Conservation (phyloP, 2,888 invertebrate genomes). For the Hypolimnas misippus region DNA sequence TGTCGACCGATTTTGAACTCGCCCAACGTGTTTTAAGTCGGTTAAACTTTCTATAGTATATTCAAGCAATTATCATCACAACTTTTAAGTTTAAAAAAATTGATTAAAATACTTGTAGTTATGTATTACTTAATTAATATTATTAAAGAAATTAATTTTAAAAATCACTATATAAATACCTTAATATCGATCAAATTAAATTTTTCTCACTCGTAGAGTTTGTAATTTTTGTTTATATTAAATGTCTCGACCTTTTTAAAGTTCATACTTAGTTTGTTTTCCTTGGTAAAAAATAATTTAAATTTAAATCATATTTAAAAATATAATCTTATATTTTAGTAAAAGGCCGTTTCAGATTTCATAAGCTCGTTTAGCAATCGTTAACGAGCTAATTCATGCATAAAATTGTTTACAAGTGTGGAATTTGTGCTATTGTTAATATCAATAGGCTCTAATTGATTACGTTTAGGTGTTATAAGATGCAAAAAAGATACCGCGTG, state of each 20-base stretch:
- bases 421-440: constrained; percentile 30
- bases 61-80: no score
- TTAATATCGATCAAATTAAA: no score
- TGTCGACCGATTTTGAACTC: no score
- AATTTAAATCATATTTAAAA: neutral
- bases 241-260: neutral
- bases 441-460: constrained; percentile 53
- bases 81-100: no score
- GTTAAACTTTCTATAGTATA: no score
- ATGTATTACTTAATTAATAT: no score
- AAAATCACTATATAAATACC: no score
- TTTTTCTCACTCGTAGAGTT: no score
- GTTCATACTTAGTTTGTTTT: neutral
- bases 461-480: constrained; percentile 46
- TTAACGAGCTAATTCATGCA: constrained; percentile 6
- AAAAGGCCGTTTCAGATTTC: neutral
- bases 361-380: neutral
- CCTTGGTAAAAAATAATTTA: neutral
- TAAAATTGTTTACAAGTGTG: constrained; percentile 4
- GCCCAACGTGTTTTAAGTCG: no score
- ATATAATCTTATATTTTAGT: neutral
- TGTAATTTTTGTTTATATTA: neutral
- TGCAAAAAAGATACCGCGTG: constrained; percentile 47
- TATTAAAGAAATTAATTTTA: no score
- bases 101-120: no score